Base-by-base conservation (phyloP, 2,113 vertebrate species). In the Shinisaurus crocodilurus region DNA sequence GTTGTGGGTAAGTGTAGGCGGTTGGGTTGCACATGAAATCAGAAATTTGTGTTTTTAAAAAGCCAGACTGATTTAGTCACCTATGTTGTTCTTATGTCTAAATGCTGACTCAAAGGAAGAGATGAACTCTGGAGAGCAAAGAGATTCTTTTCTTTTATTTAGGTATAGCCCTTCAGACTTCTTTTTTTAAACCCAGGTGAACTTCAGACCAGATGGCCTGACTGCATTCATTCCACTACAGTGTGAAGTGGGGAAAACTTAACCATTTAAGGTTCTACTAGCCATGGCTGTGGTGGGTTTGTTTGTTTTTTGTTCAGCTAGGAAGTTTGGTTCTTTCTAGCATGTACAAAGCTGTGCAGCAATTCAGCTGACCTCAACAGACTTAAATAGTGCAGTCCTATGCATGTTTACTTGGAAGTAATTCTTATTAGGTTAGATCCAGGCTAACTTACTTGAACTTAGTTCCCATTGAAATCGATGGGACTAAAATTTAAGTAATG, bases 1-100 rank as follows among this genome's bases (percentile, higher is more conserved):
- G 92, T 94, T 95, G 93, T 91, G 88, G 93, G 80, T 0, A 6
- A 84, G 63, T 1, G 86, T 95, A 79, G 88, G 88, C 90, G 57
- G 87, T 85, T 89, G 29, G 16, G 34, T 0, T 48, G 84, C 86
- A 86, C 1, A 29, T 91, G 0, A 0, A n/a, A 86, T 74, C 20
- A 87, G 85, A 63, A 87, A 76, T 29, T 32, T 72, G n/a, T 87
- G 72, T 70, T 76, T 79, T 87, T 87, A 76, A 87, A 72, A 76
- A 87, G 50, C 72, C 54, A 87, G 85, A 76, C 85, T 87, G 72
- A 23, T 76, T 87, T 87, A 76, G 85, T 87, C 85, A 87, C 72
- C 70, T 87, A 48, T 85, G n/a, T 76, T 87, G 16, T 87, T 87
- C 85, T 87, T 87, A 40, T 40, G 50, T 60, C 70, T 76, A 57